Evolutionary conservation across 2,113 vertebrate species (phyloP).

Genomic region (Ptychochromis oligacanthus): DNA sequence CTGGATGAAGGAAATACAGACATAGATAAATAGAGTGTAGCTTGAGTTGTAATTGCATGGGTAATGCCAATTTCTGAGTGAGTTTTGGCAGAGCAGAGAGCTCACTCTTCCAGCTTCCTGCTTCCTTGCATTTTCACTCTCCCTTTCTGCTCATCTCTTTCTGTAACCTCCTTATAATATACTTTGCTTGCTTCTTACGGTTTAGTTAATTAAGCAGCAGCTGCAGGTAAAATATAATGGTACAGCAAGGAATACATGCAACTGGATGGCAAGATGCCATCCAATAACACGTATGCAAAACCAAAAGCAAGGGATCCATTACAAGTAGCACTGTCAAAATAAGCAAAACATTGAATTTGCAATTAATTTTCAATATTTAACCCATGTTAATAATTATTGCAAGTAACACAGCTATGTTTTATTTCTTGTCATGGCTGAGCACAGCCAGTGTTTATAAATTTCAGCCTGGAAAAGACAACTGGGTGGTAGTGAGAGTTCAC

Average conservation of each 20-base stretch:
- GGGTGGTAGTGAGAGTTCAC: background rate
- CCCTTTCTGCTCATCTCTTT: background rate
- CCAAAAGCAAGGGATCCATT: background rate
- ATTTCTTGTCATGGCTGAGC: no score
- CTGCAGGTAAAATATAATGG: background rate
- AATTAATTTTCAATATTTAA: background rate
- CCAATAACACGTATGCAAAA: background rate
- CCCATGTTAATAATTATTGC: background rate
- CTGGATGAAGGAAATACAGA: slow-evolving; percentile 2
- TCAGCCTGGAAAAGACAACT: no score
- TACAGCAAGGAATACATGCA: no score
- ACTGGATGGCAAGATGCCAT: no score
- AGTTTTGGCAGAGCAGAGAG: slow-evolving; percentile 15
- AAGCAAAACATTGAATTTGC: background rate
- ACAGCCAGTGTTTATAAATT: no score
- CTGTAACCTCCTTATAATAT: background rate
- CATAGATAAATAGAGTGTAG: background rate
- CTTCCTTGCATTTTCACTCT: background rate
- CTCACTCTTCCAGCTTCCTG: slow-evolving; percentile 7
- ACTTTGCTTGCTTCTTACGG: background rate
- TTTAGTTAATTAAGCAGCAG: background rate
- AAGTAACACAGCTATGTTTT: background rate
- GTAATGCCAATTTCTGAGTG: slow-evolving; percentile 30
- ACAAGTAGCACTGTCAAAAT: background rate
- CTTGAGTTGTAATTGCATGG: slow-evolving; percentile 29